Evolutionary conservation across 53 echinoderm and acorn worm species (phyloP).

Genomic region (Holothuria leucospilota): DNA sequence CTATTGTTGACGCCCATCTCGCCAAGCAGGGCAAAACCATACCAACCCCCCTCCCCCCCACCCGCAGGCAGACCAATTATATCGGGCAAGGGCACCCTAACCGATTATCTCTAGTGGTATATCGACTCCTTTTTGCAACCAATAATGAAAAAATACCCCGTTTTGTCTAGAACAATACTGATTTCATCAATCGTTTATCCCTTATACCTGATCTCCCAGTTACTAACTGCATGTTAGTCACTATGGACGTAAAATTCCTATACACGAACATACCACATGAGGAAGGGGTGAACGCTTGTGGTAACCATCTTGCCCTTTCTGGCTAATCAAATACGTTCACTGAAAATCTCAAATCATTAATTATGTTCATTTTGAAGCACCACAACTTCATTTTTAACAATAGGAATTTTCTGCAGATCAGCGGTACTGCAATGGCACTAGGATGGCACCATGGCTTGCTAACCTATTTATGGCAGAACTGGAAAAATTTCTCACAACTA

Average conservation of each 20-base stretch:
- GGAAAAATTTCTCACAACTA: neutral
- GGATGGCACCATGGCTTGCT: slow-evolving; percentile 1
- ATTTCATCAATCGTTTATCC: neutral
- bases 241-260: no score
- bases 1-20: no score
- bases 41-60: neutral
- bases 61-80: neutral
- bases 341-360: neutral
- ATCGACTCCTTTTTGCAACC: neutral
- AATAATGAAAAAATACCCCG: neutral
- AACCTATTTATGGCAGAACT: no score
- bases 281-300: no score
- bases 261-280: no score
- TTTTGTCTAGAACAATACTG: neutral
- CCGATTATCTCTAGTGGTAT: neutral
- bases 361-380: no score
- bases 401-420: no score
- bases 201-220: neutral
- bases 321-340: neutral
- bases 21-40: neutral
- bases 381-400: no score
- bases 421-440: no score
- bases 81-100: neutral
- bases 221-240: neutral
- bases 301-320: neutral